Conservation (phyloP, 2,113 vertebrate species). For the Peromyscus maniculatus region DNA sequence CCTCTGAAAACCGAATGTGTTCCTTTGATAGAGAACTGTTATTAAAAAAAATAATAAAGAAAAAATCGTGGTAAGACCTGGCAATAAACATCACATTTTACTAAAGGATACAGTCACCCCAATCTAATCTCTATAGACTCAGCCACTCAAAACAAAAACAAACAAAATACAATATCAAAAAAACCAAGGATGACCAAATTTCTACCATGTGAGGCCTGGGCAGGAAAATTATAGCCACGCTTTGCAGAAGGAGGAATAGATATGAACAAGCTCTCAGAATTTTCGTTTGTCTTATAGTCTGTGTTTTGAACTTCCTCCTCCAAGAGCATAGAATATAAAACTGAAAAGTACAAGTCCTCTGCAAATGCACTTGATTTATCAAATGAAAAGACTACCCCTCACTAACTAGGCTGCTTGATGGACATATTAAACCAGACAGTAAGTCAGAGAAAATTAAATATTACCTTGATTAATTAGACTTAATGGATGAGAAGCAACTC, state of each 20-base stretch:
- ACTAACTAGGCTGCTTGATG: conserved; percentile 66
- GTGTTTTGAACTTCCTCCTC: neutral
- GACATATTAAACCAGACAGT: conserved; percentile 82
- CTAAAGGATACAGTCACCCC: neutral
- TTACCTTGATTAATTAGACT: conserved; percentile 68
- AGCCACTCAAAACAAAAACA: neutral
- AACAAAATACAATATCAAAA: neutral
- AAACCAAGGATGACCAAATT: conserved; percentile 6
- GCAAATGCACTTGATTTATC: conserved; percentile 13
- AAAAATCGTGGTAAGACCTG: neutral
- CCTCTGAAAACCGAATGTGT: neutral
- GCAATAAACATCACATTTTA: neutral
- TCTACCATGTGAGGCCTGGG: neutral
- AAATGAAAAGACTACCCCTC: conserved; percentile 77
- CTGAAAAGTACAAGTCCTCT: conserved; percentile 38
- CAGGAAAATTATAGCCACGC: conserved; percentile 82
- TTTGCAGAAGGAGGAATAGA: conserved; percentile 73
- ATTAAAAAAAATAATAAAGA: neutral
- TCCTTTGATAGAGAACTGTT: neutral
- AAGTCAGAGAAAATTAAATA: conserved; percentile 79
- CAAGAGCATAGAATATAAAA: neutral
- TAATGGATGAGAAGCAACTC: conserved; percentile 71
- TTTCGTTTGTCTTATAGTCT: conserved; percentile 54
- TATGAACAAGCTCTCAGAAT: conserved; percentile 81
- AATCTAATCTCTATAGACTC: neutral